Percentiles rank a stretch among this genome's conserved stretches.
phyloP scores from a whole-genome alignment of 2,797 vertebrate genomes.

The Acanthiza pusilla region DNA sequence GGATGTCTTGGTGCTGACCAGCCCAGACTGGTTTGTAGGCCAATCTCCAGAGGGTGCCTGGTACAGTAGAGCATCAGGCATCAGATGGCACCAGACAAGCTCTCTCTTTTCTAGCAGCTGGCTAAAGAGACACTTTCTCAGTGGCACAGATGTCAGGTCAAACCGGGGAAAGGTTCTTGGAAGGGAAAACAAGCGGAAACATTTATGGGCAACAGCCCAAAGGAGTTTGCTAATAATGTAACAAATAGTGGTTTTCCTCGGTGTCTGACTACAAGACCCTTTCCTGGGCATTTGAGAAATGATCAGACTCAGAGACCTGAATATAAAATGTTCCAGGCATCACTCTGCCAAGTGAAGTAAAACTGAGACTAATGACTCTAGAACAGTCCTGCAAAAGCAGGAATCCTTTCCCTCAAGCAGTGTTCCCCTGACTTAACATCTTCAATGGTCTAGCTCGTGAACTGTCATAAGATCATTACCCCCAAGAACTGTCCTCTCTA shows the following conservation, averaged over 20 bases:
- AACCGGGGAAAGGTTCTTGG: conserved; percentile 79
- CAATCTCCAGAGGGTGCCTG: conserved; percentile 38
- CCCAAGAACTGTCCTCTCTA: background rate
- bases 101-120: conserved; percentile 54
- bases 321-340: background rate
- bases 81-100: conserved; percentile 49
- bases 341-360: background rate
- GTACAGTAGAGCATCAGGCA: conserved; percentile 30
- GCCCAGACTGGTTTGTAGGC: background rate
- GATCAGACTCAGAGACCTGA: background rate
- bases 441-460: background rate
- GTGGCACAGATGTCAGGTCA: conserved; percentile 73
- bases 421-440: background rate
- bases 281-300: background rate
- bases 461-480: background rate
- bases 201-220: background rate
- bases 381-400: background rate
- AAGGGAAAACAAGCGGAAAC: background rate
- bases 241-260: background rate
- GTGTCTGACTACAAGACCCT: background rate
- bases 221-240: background rate
- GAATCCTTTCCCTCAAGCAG: background rate
- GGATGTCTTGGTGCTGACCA: background rate
- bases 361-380: background rate
- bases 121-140: conserved; percentile 72